These are phyloP conservation scores for Henicopernis longicauda DNA, from an alignment of 2,113 vertebrate genomes.

Conservation along the genomic window DNA sequence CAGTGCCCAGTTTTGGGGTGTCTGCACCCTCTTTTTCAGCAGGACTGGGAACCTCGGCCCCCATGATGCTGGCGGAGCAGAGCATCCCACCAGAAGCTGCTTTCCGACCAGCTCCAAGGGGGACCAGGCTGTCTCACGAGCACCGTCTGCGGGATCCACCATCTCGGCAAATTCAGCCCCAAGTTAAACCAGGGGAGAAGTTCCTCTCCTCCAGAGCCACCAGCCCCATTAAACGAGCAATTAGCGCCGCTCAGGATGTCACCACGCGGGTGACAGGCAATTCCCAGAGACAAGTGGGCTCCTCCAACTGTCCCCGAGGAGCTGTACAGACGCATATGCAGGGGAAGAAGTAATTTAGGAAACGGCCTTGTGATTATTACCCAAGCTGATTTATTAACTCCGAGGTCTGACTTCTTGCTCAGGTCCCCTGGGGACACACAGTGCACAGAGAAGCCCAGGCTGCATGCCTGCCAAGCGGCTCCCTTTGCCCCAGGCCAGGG, in stretches of 20 bases:
- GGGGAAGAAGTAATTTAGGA: background rate
- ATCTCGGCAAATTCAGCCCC: background rate
- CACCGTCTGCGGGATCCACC: background rate
- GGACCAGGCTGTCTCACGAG: background rate
- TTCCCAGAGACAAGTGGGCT: background rate
- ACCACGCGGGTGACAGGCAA: background rate
- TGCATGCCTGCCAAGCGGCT: background rate
- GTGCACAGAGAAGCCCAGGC: background rate
- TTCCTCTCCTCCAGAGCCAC: background rate
- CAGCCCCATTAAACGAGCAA: background rate
- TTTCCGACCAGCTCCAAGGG: background rate
- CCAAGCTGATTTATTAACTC: background rate
- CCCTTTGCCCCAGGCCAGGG: background rate
- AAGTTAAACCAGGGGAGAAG: background rate
- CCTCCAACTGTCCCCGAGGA: background rate
- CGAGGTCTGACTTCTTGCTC: background rate
- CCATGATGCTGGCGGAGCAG: accelerated
- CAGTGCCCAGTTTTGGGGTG: background rate
- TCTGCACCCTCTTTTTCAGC: background rate
- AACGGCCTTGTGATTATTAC: background rate
- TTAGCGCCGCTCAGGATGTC: background rate
- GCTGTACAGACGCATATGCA: background rate
- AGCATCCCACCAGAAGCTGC: background rate
- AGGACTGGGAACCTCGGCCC: background rate
- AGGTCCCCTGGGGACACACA: background rate